Evolutionary conservation across 2,888 invertebrate genomes (phyloP), one percentile per base, ranked within the genome.

Genomic region (Apotomis capreana): DNA sequence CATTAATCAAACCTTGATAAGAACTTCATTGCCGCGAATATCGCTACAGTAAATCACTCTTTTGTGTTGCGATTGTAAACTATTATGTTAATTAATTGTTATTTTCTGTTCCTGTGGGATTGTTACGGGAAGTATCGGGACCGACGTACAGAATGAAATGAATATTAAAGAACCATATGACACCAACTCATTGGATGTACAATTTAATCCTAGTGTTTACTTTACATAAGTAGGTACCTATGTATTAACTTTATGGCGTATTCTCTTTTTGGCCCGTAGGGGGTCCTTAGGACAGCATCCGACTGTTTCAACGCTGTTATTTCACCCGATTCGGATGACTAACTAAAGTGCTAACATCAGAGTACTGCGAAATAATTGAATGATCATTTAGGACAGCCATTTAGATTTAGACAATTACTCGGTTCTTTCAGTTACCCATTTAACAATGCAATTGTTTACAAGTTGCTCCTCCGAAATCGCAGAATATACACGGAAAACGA

Each of bases 1-100:
- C 90, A 90, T 92, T 85, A 87, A 91, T 92, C 89, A 91, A 79
- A 80, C 69, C 78, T 76, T 84, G 91, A 91, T 91, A 92, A 88
- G 83, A 82, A 81, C 81, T 83, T 83, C 84, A 84, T 78, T 82
- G 80, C 78, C 87, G 89, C 87, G 86, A 86, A 87, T 86, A 84
- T 83, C 77, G 79, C 75, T 77, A 79, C 80, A 81, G 85, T 92
- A 90, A 90, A 91, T 91, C 88, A 90, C 78, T 84, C 81, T 81
- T 84, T 82, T 81, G 83, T 83, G 79, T 84, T 81, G 77, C 79
- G 73, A 75, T 77, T 76, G 76, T 69, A 73, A 73, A 75, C 44
- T 15, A 15, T 68, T 60, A 60, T 60, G 52, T 44, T 60, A 59
- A 67, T 67, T 62, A 52, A 58, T 73, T 67, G 57, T 69, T 63